Conservation (phyloP, 2,113 vertebrate genomes). For the Cyanoramphus novaezelandiae region DNA sequence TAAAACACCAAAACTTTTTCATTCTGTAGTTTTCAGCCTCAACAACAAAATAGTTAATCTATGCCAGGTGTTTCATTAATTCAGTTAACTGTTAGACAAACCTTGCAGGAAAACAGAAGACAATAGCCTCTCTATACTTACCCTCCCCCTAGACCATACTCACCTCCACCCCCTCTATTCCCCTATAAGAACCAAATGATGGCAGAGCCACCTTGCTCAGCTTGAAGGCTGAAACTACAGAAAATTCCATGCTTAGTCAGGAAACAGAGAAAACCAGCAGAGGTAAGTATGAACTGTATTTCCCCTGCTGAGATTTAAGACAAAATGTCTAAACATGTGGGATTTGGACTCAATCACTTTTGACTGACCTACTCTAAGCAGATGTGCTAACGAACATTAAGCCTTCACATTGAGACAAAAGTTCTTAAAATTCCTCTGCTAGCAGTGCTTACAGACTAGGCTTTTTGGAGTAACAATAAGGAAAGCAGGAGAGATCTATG, state of each 20-base stretch:
- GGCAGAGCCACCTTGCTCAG: not conserved
- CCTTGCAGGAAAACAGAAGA: constrained; percentile 58
- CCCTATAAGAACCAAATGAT: constrained; percentile 3
- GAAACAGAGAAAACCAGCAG: not conserved
- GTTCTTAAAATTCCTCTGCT: not conserved
- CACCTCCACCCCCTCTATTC: not conserved
- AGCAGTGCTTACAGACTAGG: not conserved
- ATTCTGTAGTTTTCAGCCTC: constrained; percentile 60
- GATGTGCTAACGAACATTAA: not conserved
- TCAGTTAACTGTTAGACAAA: constrained; percentile 67
- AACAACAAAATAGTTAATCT: constrained; percentile 68
- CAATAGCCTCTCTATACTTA: not conserved
- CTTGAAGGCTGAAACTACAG: not conserved
- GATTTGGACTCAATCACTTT: not conserved
- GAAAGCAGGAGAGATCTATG: not conserved
- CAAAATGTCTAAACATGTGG: not conserved
- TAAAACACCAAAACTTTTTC: not conserved
- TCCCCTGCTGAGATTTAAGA: not conserved
- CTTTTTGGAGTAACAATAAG: not conserved
- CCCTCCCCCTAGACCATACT: not conserved
- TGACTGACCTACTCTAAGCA: not conserved
- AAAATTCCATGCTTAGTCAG: constrained; percentile 21
- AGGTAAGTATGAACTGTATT: not conserved
- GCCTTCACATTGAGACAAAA: not conserved
- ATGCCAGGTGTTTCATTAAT: constrained; percentile 73